Evolutionary conservation across 2,888 invertebrate species (phyloP).

Genomic region (Parnassius mnemosyne): DNA sequence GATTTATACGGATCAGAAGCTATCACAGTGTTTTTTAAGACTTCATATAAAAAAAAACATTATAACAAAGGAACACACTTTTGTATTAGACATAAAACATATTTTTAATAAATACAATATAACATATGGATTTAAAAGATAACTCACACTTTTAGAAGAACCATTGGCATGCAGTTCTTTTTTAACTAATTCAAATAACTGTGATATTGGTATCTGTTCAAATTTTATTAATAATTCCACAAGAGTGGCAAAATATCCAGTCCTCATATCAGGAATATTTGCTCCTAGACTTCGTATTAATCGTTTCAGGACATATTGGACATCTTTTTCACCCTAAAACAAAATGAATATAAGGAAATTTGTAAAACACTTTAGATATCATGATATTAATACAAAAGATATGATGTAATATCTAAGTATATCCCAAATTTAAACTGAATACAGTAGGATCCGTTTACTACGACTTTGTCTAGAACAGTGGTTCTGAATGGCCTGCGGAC

Average conservation of each 20-base stretch:
- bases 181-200: conserved; percentile 81
- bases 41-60: no score
- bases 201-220: conserved; percentile 68
- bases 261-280: conserved; percentile 81
- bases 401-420: no score
- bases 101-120: no score
- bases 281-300: conserved; percentile 87
- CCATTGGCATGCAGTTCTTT: conserved; percentile 83
- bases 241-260: conserved; percentile 85
- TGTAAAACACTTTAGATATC: neutral
- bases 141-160: conserved; percentile 84
- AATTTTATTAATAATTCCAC: conserved; percentile 80
- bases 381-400: no score
- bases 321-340: conserved; percentile 81
- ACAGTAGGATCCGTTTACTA: no score
- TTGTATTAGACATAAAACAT: neutral
- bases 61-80: no score
- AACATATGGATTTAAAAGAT: neutral
- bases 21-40: no score
- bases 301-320: conserved; percentile 84
- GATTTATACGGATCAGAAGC: no score
- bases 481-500: no score
- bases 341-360: conserved; percentile 23
- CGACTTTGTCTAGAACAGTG: no score
- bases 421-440: no score